Evolutionary conservation across 1,140 invertebrate species (phyloP).

Genomic region (Melitaea cinxia): DNA sequence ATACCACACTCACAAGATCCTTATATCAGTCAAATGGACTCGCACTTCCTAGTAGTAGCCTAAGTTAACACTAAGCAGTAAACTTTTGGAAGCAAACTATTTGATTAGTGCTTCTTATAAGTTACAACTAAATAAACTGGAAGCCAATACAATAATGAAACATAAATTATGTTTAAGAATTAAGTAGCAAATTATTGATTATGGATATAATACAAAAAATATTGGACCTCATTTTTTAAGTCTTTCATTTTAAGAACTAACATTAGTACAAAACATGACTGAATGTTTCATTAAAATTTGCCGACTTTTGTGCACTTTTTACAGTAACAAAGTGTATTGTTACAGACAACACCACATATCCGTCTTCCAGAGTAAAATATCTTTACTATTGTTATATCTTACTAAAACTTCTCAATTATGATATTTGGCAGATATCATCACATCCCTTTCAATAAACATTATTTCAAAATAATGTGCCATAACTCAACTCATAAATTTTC

Average conservation of each 20-base stretch:
- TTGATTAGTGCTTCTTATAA: constrained; percentile 62
- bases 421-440: constrained; percentile 36
- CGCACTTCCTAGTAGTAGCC: constrained; percentile 59
- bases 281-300: constrained; percentile 25
- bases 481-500: constrained; percentile 29
- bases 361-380: constrained; percentile 15
- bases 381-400: constrained; percentile 13
- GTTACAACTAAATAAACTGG: constrained; percentile 54
- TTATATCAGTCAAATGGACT: constrained; percentile 72
- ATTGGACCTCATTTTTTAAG: constrained; percentile 75
- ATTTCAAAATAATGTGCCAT: constrained; percentile 19
- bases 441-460: constrained; percentile 24
- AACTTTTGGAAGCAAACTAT: constrained; percentile 74
- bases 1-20: constrained; percentile 75
- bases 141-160: constrained; percentile 61
- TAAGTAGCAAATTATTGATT: constrained; percentile 43
- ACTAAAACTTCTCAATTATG: constrained; percentile 19
- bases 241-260: constrained; percentile 64
- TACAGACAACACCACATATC: not conserved
- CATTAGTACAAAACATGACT: constrained; percentile 37
- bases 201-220: constrained; percentile 59
- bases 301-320: constrained; percentile 43
- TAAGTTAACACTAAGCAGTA: constrained; percentile 67
- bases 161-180: constrained; percentile 46
- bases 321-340: constrained; percentile 16